Percentiles rank a stretch among this genome's conserved stretches.
phyloP scores from a whole-genome alignment of 2,797 vertebrate genomes.

The Paedocypris micromegethes region DNA sequence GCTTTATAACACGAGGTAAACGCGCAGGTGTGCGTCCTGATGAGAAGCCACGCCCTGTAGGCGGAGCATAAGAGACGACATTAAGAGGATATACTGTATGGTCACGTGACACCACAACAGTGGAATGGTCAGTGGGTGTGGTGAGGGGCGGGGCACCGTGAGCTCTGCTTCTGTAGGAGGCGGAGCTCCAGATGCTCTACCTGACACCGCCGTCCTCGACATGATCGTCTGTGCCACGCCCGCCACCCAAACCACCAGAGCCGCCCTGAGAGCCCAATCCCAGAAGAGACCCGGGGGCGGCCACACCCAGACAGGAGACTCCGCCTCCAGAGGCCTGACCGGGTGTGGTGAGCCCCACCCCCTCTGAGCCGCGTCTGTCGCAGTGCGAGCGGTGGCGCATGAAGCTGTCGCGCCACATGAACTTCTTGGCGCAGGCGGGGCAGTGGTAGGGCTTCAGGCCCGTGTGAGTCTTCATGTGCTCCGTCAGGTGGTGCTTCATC shows the following conservation, averaged over 20 bases:
- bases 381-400: constrained; percentile 88
- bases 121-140: too few relatives aligned
- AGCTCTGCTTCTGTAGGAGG: neutral
- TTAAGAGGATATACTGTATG: too few relatives aligned
- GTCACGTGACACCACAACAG: too few relatives aligned
- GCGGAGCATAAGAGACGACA: too few relatives aligned
- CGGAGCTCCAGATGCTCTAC: neutral
- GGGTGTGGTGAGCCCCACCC: neutral
- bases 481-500: constrained; percentile 94
- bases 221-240: constrained; percentile 66
- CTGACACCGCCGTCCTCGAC: constrained; percentile 61
- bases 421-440: constrained; percentile 83
- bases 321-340: neutral
- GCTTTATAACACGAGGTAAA: too few relatives aligned
- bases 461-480: constrained; percentile 97
- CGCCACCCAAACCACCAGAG: constrained; percentile 66
- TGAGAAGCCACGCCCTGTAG: too few relatives aligned
- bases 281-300: constrained; percentile 48
- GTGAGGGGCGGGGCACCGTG: too few relatives aligned
- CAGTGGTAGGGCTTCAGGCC: constrained; percentile 91
- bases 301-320: constrained; percentile 45
- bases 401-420: constrained; percentile 97
- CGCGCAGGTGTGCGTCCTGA: too few relatives aligned
- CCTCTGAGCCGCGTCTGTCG: constrained; percentile 67
- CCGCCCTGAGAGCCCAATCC: constrained; percentile 55